phyloP scores from a whole-genome alignment of 2,888 invertebrate species.

The Orchestes rusci region DNA sequence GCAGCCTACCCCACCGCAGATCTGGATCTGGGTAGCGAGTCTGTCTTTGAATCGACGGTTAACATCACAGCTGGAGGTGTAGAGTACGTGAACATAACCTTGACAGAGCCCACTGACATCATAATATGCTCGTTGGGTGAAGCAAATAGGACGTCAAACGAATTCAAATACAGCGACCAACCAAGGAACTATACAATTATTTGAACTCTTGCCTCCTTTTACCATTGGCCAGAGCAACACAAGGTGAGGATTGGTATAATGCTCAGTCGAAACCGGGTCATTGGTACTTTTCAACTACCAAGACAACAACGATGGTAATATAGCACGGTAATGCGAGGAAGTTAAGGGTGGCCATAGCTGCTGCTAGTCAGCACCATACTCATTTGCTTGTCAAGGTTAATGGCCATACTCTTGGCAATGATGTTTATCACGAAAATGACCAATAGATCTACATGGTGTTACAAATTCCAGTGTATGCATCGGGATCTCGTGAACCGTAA shows the following conservation, averaged over 20 bases:
- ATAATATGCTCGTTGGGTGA: constrained; percentile 17
- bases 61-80: too few relatives aligned
- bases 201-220: constrained; percentile 14
- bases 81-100: constrained; percentile 8
- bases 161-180: constrained; percentile 12
- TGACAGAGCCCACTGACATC: constrained; percentile 13
- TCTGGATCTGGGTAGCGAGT: too few relatives aligned
- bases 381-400: constrained; percentile 8
- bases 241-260: constrained; percentile 13
- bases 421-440: constrained; percentile 10
- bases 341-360: constrained; percentile 11
- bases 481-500: too few relatives aligned
- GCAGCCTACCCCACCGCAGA: constrained; percentile 12
- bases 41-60: too few relatives aligned
- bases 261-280: constrained; percentile 14
- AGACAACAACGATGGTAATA: constrained; percentile 10
- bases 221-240: constrained; percentile 12
- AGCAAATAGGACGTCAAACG: constrained; percentile 11
- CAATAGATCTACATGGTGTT: constrained; percentile 11
- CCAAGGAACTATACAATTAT: constrained; percentile 14
- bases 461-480: too few relatives aligned
- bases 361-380: constrained; percentile 10
- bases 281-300: constrained; percentile 14
- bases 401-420: constrained; percentile 1
- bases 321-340: constrained; percentile 11